These are phyloP conservation scores for Caenorhabditis virilis DNA, from an alignment of 2,888 invertebrate species.

Conservation along the genomic window DNA sequence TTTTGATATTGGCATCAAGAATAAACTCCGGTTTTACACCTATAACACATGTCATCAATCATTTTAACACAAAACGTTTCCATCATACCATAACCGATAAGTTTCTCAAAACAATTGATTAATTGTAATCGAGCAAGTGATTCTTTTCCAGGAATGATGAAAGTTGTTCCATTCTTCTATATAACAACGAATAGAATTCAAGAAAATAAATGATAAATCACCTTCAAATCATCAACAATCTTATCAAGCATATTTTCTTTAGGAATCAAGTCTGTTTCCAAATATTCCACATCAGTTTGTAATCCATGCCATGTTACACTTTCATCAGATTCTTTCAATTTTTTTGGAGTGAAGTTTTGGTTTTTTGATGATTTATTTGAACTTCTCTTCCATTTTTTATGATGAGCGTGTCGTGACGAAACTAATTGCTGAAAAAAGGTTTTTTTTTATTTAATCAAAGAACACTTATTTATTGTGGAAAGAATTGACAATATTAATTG, in stretches of 20 bases:
- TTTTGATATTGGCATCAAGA: conserved; percentile 42
- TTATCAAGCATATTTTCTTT: neutral
- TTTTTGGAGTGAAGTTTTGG: too few relatives aligned
- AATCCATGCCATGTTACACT: neutral
- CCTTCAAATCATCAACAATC: neutral
- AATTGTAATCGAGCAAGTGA: conserved; percentile 24
- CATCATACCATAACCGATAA: conserved; percentile 3
- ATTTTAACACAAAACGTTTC: neutral
- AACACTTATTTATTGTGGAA: too few relatives aligned
- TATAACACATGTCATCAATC: conserved; percentile 5
- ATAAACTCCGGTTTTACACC: conserved; percentile 52
- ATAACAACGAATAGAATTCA: neutral
- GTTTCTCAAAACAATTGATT: conserved; percentile 13
- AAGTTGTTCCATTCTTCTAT: conserved; percentile 9
- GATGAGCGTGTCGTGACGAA: too few relatives aligned
- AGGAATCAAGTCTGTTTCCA: neutral
- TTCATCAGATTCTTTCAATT: too few relatives aligned
- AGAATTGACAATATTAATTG: too few relatives aligned
- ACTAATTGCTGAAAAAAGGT: too few relatives aligned
- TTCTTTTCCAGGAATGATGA: conserved; percentile 24
- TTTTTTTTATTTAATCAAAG: too few relatives aligned
- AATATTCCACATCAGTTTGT: neutral
- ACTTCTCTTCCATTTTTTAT: too few relatives aligned
- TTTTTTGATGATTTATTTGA: too few relatives aligned
- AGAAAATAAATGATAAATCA: neutral